Percentiles rank a stretch among this genome's conserved stretches.
Evolutionary conservation across 1,140 invertebrate species (phyloP).

Genomic region (Drosophila nigromelanica): DNA sequence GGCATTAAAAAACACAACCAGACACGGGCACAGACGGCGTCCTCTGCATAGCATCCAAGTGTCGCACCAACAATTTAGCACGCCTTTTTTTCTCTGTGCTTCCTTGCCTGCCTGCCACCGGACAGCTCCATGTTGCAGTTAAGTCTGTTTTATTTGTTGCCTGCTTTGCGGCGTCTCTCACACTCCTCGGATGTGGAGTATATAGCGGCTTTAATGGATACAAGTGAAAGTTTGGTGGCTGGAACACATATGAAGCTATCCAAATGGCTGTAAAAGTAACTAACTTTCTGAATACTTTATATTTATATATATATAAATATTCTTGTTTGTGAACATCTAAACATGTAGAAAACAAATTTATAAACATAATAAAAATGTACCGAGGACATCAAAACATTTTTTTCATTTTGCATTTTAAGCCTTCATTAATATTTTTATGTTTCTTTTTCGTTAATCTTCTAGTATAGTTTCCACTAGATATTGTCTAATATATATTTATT

Average conservation of each 20-base stretch:
- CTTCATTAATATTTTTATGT: no score
- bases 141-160: slow-evolving; percentile 36
- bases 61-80: slow-evolving; percentile 68
- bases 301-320: no score
- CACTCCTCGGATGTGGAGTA: not conserved
- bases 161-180: slow-evolving; percentile 16
- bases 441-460: no score
- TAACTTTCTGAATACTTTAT: not conserved
- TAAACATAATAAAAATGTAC: no score
- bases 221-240: slow-evolving; percentile 27
- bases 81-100: slow-evolving; percentile 38
- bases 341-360: no score
- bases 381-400: no score
- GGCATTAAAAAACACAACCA: slow-evolving; percentile 49
- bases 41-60: slow-evolving; percentile 57
- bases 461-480: no score
- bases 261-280: not conserved
- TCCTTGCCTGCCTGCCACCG: not conserved
- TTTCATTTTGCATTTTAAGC: no score
- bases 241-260: not conserved
- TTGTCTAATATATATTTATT: no score
- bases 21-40: slow-evolving; percentile 36
- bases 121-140: slow-evolving; percentile 20
- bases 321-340: no score
- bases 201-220: slow-evolving; percentile 9